Evolutionary conservation across 2,797 vertebrate genomes (phyloP).

Genomic region (Clarias fuscus): DNA sequence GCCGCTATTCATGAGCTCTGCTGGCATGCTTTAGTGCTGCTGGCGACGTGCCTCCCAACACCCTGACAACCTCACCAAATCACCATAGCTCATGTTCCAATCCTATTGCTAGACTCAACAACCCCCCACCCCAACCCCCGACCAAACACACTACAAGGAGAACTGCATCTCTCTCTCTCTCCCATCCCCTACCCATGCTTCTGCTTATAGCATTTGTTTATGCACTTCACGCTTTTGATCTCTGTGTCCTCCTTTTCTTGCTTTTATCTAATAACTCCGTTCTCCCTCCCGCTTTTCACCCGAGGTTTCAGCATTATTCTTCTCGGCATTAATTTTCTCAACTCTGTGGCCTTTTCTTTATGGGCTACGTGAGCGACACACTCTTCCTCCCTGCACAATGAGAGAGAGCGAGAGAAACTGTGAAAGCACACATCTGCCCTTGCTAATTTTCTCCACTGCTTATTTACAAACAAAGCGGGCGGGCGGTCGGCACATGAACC

Average conservation of each 20-base stretch:
- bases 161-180: neutral
- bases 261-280: slow-evolving; percentile 10
- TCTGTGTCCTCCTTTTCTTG: slow-evolving; percentile 10
- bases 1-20: slow-evolving; percentile 79
- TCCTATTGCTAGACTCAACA: slow-evolving; percentile 27
- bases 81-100: slow-evolving; percentile 51
- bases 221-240: slow-evolving; percentile 13
- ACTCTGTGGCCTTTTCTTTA: neutral
- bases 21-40: slow-evolving; percentile 73
- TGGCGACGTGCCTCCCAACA: slow-evolving; percentile 72
- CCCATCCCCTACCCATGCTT: neutral
- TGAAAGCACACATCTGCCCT: slow-evolving; percentile 46
- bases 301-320: neutral
- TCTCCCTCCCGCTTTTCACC: neutral
- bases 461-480: slow-evolving; percentile 67
- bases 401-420: neutral
- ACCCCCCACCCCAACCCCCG: neutral
- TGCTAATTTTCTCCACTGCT: slow-evolving; percentile 64
- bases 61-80: slow-evolving; percentile 66
- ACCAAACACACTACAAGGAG: neutral
- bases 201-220: slow-evolving; percentile 29
- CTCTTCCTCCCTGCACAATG: slow-evolving; percentile 1
- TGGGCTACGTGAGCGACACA: neutral
- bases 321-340: neutral
- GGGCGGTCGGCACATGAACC: slow-evolving; percentile 55